These are phyloP conservation scores for Ptilonorhynchus violaceus DNA, from an alignment of 2,113 vertebrate genomes.

Conservation along the genomic window DNA sequence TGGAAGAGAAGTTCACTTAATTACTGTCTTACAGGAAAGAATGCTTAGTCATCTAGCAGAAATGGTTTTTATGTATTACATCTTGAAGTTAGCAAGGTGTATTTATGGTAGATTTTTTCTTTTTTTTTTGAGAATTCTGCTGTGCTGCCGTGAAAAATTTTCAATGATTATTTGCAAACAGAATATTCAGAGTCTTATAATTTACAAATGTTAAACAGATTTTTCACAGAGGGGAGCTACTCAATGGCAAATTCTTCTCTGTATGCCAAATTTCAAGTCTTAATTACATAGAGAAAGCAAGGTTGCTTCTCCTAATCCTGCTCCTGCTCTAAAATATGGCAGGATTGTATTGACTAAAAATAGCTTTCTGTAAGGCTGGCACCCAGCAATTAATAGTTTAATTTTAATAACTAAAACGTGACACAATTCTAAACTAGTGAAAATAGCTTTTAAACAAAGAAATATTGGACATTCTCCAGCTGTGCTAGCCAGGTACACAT, in stretches of 20 bases:
- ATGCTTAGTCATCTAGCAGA: background rate
- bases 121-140: background rate
- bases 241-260: background rate
- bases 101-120: background rate
- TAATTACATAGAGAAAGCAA: background rate
- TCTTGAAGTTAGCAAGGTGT: background rate
- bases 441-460: background rate
- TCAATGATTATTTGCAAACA: background rate
- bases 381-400: background rate
- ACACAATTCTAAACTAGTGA: background rate
- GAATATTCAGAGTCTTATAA: background rate
- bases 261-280: background rate
- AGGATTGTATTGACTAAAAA: background rate
- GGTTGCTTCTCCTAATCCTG: background rate
- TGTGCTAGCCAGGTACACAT: background rate
- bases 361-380: background rate
- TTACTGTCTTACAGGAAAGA: background rate
- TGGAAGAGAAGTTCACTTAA: background rate
- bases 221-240: background rate
- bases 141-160: background rate
- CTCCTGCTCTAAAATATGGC: background rate
- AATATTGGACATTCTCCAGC: background rate
- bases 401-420: background rate
- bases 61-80: background rate
- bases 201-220: background rate